Evolutionary conservation across 2,888 invertebrate species (phyloP).

Genomic region (Monochamus alternatus): DNA sequence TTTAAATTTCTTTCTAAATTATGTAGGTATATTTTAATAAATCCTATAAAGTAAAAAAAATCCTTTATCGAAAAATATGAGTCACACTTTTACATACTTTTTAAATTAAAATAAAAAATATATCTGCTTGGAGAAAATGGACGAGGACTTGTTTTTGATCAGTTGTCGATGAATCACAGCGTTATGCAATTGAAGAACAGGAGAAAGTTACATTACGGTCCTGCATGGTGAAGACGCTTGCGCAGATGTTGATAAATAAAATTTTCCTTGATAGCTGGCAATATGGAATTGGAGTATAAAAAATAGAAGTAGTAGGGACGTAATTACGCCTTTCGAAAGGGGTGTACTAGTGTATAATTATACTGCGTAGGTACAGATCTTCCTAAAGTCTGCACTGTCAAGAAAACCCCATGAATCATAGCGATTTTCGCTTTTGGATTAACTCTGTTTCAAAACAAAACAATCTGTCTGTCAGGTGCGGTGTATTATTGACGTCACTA

Average conservation of each 20-base stretch:
- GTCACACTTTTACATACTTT: too few relatives aligned
- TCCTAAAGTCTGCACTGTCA: not conserved
- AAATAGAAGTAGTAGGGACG: conserved; percentile 15
- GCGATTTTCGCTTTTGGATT: not conserved
- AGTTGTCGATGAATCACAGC: too few relatives aligned
- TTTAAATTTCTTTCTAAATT: too few relatives aligned
- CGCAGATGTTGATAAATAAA: not conserved
- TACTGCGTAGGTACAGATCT: not conserved
- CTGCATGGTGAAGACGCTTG: not conserved
- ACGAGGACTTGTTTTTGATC: too few relatives aligned
- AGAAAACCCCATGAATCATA: conserved; percentile 7
- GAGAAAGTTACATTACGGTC: not conserved
- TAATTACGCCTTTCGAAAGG: not conserved
- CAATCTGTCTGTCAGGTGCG: conserved; percentile 16
- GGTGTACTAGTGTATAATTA: conserved; percentile 1
- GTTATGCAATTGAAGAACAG: too few relatives aligned
- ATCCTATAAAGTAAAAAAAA: too few relatives aligned
- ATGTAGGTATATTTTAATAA: too few relatives aligned
- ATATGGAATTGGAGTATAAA: not conserved
- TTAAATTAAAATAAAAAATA: too few relatives aligned
- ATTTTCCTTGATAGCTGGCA: not conserved
- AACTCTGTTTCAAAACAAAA: conserved; percentile 15
- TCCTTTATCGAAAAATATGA: too few relatives aligned
- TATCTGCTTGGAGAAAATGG: too few relatives aligned
- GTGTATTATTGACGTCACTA: conserved; percentile 75